Evolutionary conservation across 30 jellyfish, hydroid and myxozoan genomes (phyloP).

Genomic region (Nemopilema nomurai): DNA sequence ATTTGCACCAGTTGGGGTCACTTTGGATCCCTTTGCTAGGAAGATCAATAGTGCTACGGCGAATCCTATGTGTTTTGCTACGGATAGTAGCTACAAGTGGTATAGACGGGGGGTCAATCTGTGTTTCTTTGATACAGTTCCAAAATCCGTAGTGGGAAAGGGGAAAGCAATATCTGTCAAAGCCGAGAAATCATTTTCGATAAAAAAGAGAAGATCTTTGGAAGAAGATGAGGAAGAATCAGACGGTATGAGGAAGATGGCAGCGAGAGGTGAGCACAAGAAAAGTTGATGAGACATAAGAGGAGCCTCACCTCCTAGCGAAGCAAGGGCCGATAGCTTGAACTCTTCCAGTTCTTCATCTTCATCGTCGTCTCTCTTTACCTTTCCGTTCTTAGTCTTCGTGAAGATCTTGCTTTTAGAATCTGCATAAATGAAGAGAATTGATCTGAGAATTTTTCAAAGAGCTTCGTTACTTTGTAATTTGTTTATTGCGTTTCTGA

Average conservation of each 20-base stretch:
- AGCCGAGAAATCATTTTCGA: conserved; percentile 44
- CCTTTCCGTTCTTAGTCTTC: conserved; percentile 54
- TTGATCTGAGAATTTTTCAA: background rate
- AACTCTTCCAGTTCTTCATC: conserved; percentile 77
- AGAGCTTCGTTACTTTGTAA: no score
- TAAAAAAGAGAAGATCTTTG: conserved; percentile 52
- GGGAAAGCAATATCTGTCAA: no score
- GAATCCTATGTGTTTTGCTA: no score
- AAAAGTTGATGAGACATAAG: background rate
- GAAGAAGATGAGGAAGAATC: conserved; percentile 45
- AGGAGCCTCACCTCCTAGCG: conserved; percentile 72
- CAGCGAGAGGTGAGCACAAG: conserved; percentile 24
- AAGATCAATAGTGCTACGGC: no score
- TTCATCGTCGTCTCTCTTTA: conserved; percentile 89
- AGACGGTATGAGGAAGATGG: conserved; percentile 73
- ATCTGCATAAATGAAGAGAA: background rate
- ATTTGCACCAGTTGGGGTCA: no score
- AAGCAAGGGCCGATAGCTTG: conserved; percentile 85
- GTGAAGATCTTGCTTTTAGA: conserved; percentile 56
- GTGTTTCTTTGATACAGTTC: no score
- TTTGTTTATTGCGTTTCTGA: no score
- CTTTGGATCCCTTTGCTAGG: no score
- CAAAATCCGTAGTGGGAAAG: no score
- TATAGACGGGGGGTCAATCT: no score
- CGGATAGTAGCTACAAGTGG: no score